Base-by-base conservation (phyloP, 1,140 invertebrate genomes). In the Musca domestica region DNA sequence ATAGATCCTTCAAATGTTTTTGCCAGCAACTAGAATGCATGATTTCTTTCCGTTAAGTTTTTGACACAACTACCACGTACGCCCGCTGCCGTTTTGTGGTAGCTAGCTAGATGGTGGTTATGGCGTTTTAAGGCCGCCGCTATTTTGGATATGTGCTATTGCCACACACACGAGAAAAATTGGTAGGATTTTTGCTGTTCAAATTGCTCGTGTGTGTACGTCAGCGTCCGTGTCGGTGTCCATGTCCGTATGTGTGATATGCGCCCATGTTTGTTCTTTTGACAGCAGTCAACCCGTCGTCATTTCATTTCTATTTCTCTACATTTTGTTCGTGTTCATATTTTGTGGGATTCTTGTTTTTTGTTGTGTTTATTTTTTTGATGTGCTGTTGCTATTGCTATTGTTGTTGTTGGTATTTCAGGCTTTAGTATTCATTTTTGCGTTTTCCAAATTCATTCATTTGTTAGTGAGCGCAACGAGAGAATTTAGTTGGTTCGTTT, bases 241-340 rank as follows among this genome's bases (percentile, higher is more conserved):
- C 22, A 19, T 51, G 49, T 51, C 22, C 22, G 49, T 51, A 51
- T 20, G 64, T 65, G 22, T 52, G 48, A 52, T 73, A 76, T 79
- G 76, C 77, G 77, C 77, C 77, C 77, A 80, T 80, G 77, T 80
- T 79, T 79, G 77, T 80, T 79, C 77, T 79, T 80, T 77, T 80
- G 77, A 80, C 77, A 80, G 76, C 77, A 80, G 77, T 79, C 77
- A 80, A 80, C 77, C 77, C 77, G 77, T 80, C 77, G 77, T 80
- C 77, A 79, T 80, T 80, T 79, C 77, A 77, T 76, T 80, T 77
- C 76, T 79, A 63, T 51, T 64, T 34, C 47, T 77, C 74, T 76
- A 71, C 72, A 25, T 51, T 67, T 47, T 41, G 27, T 54, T 54
- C 19, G 54, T 77, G 54, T 41, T 61, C 20, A 12, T 61, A 30